Evolutionary conservation across 2,113 vertebrate genomes (phyloP).

Genomic region (Callipepla squamata): DNA sequence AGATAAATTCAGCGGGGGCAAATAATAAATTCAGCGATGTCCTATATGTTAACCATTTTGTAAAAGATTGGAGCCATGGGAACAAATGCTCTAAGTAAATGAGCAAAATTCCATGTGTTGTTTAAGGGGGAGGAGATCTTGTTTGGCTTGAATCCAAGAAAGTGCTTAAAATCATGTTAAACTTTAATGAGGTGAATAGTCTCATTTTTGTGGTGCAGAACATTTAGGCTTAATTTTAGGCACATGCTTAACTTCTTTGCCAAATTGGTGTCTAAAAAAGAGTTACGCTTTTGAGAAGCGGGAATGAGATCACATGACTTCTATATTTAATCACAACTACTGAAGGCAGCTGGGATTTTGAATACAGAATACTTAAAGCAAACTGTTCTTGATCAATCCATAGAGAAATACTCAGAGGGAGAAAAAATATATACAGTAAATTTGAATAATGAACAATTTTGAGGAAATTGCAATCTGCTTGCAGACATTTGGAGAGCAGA

Average conservation of each 20-base stretch:
- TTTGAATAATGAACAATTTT: slow-evolving; percentile 76
- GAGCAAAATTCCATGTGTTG: slow-evolving; percentile 17
- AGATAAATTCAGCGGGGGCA: background rate
- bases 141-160: slow-evolving; percentile 37
- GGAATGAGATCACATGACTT: slow-evolving; percentile 59
- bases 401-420: slow-evolving; percentile 67
- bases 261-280: slow-evolving; percentile 63
- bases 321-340: slow-evolving; percentile 75
- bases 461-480: slow-evolving; percentile 75
- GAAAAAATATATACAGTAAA: slow-evolving; percentile 73
- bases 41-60: background rate
- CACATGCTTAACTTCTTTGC: slow-evolving; percentile 60
- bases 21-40: background rate
- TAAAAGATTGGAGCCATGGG: slow-evolving; percentile 10
- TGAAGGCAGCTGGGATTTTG: slow-evolving; percentile 72
- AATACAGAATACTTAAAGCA: slow-evolving; percentile 72
- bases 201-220: slow-evolving; percentile 56
- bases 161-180: slow-evolving; percentile 57
- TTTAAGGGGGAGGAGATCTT: background rate
- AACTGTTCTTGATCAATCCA: slow-evolving; percentile 73
- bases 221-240: slow-evolving; percentile 61
- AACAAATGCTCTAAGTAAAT: slow-evolving; percentile 22
- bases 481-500: slow-evolving; percentile 72
- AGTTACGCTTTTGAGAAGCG: slow-evolving; percentile 62
- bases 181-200: slow-evolving; percentile 65